Base-by-base conservation (phyloP, 2,888 invertebrate species). In the Torymus auratus region DNA sequence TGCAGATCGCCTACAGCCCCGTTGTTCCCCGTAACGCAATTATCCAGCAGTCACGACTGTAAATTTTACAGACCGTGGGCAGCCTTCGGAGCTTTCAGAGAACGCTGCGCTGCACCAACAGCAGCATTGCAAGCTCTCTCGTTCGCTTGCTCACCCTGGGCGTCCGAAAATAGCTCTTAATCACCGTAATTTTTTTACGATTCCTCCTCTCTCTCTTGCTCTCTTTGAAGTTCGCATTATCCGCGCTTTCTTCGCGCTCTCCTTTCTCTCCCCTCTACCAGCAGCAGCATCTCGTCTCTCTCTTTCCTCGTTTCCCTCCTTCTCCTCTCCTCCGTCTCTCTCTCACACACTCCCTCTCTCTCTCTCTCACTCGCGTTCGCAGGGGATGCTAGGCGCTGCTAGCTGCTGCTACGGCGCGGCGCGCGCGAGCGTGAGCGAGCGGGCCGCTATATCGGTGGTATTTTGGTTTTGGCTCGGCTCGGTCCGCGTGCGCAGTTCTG, bases 391-490 rank as follows among this genome's bases (percentile, higher is more conserved):
- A 55, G 72, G 68, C 70, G 77, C 78, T 74, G 64, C 80, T 75
- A 61, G 60, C 41, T 23, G 14, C 28, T 23, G 62, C n/a, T 69
- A 28, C 28, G 64, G 23, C 64, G 15, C 15, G 64, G 28, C 41
- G 60, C 0, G 5, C 52, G 41, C 52, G 20, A 13, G 17, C 23
- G 67, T 67, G 17, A 50, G 50, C 60, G 23, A 28, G 17, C 20
- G 28, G 28, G 1, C 28, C 28, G 83, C 86, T 86, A 87, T 86
- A 88, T 88, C 88, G 89, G 86, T 88, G 90, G 89, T 90, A 90
- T 90, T 90, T 90, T 90, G 89, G 91, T 90, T 90, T 90, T 90
- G 91, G 91, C 91, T 90, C 90, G 89, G 87, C 88, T 88, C 89
- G 87, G 89, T 87, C 88, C 88, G 89, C 87, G 28, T 28, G 28